These are phyloP conservation scores for Drosophila eugracilis DNA, from an alignment of 1,140 invertebrate genomes.

Conservation along the genomic window DNA sequence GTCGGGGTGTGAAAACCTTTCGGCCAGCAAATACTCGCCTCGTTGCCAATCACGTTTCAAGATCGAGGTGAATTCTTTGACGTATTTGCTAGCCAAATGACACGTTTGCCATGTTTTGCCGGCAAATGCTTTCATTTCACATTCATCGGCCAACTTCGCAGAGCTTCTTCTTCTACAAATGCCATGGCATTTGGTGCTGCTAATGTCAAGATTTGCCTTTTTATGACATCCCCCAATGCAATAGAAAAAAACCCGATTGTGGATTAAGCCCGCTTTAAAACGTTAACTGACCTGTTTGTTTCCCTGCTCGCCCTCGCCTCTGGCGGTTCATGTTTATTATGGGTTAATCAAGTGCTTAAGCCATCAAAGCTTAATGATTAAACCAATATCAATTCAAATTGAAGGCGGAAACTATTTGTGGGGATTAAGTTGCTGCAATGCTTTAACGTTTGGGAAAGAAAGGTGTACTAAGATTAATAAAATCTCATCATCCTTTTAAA, in stretches of 20 bases:
- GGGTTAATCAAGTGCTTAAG: slow-evolving; percentile 38
- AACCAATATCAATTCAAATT: slow-evolving; percentile 15
- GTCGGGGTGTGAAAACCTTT: slow-evolving; percentile 56
- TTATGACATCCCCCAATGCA: slow-evolving; percentile 37
- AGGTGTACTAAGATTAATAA: too few species aligned
- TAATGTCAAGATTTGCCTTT: slow-evolving; percentile 71
- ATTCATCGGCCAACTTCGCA: slow-evolving; percentile 10
- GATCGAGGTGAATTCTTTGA: slow-evolving; percentile 81
- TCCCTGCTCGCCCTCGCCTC: not conserved
- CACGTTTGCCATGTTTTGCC: slow-evolving; percentile 56
- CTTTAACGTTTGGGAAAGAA: too few species aligned
- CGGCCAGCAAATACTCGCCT: slow-evolving; percentile 21
- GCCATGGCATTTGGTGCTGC: slow-evolving; percentile 66
- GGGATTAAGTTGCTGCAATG: not conserved
- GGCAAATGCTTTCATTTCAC: slow-evolving; percentile 24
- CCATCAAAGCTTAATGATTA: slow-evolving; percentile 28
- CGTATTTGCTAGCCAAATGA: slow-evolving; percentile 44
- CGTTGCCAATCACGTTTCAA: slow-evolving; percentile 77
- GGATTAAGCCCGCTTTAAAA: slow-evolving; percentile 14
- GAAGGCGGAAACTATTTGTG: slow-evolving; percentile 3
- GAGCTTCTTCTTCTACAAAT: slow-evolving; percentile 46
- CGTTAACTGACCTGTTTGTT: slow-evolving; percentile 35
- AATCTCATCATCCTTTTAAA: too few species aligned
- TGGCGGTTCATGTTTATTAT: slow-evolving; percentile 15
- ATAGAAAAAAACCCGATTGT: slow-evolving; percentile 11